Evolutionary conservation across 1,140 invertebrate species (phyloP), one percentile per base, ranked within the genome.

Genomic region (Cydia splendana): DNA sequence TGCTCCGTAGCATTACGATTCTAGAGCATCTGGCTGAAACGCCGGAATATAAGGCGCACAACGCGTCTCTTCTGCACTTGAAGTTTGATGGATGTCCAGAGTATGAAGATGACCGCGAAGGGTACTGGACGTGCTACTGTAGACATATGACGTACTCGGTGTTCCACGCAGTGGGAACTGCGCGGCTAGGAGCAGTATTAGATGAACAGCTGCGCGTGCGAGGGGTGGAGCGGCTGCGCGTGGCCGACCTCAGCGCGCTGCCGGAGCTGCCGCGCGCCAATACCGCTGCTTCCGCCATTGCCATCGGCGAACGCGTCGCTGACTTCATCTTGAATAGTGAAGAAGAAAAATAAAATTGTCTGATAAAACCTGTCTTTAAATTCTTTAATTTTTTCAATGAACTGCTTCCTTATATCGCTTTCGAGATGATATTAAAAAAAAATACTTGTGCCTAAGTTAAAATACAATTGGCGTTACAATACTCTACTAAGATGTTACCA

Each of bases 251-350:
- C 4, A 86, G 88, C 20, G 86, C 87, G 42, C 84, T 94, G 81
- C 94, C 93, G 0, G 76, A 77, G 0, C 78, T 92, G 10, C 84
- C 89, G 7, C 84, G 89, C 15, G 93, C 89, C 1, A 92, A 91
- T 76, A 91, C 90, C 1, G 87, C 86, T 2, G 88, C 92, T 15
- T 77, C 84, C 4, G 79, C 85, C 28, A 82, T 91, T 15, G 90
- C 92, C n/a, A 78, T 94, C 34, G 92, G 85, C 0, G 96, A 97
- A 82, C 95, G 87, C 45, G 94, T 92, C 0, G 94, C 94, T 6
- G 95, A 96, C 78, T 94, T 96, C 82, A 94, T 96, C 65, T 15
- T 83, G 20, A 24, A 74, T n/a, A 30, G 6, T 2, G n/a, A 45
- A 30, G 2, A 0, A 20, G 1, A 9, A 45, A 7, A 38, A 42